Evolutionary conservation across 1,140 invertebrate genomes (phyloP).

Genomic region (Amphibalanus amphitrite): DNA sequence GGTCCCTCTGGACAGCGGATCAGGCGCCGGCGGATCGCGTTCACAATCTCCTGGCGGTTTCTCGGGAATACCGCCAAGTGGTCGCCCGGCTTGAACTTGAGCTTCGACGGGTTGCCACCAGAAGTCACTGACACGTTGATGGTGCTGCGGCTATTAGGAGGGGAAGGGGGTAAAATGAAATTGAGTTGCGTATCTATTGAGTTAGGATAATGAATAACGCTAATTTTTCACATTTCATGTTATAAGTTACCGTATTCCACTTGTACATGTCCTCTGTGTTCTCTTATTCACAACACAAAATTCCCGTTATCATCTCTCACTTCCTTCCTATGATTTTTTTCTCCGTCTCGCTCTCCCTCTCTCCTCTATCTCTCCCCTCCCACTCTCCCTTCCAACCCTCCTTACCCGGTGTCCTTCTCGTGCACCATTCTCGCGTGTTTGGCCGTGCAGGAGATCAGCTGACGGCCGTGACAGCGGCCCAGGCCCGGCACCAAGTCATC

Average conservation of each 20-base stretch:
- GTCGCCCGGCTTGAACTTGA: slow-evolving; percentile 68
- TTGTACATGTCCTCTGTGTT: too few relatives aligned
- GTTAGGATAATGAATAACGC: too few relatives aligned
- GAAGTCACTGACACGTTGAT: slow-evolving; percentile 30
- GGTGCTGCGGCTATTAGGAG: slow-evolving; percentile 26
- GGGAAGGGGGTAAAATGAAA: too few relatives aligned
- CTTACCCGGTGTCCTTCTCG: background rate
- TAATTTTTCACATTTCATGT: too few relatives aligned
- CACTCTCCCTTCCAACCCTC: too few relatives aligned
- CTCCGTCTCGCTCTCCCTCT: too few relatives aligned
- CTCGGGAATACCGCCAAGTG: slow-evolving; percentile 79
- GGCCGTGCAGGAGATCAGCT: background rate
- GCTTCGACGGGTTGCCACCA: slow-evolving; percentile 20
- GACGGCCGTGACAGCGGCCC: slow-evolving; percentile 9
- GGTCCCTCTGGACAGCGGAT: background rate
- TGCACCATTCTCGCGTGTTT: background rate
- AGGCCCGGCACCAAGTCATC: slow-evolving; percentile 34
- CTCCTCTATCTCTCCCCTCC: too few relatives aligned
- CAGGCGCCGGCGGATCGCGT: slow-evolving; percentile 52
- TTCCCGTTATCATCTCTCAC: too few relatives aligned
- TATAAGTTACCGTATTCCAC: too few relatives aligned
- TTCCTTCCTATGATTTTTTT: too few relatives aligned
- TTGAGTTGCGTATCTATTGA: too few relatives aligned
- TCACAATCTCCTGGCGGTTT: slow-evolving; percentile 62
- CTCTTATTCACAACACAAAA: too few relatives aligned